Conservation (phyloP, 1,140 invertebrate species). For the Apis dorsata region DNA sequence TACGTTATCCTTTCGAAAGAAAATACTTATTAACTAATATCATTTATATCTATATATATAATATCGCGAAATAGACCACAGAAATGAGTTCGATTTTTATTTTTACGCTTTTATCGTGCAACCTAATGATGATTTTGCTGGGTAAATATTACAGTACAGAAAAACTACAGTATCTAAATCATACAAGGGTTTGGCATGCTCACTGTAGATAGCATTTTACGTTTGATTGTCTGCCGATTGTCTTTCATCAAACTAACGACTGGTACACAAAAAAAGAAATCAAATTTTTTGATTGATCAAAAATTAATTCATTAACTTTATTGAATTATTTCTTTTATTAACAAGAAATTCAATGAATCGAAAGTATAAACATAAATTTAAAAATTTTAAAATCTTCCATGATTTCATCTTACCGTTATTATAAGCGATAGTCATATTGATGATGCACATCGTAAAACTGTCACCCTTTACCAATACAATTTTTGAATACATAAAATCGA, state of each 20-base stretch:
- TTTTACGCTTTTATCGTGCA: constrained; percentile 43
- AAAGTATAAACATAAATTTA: no score
- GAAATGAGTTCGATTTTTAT: constrained; percentile 27
- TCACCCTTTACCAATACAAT: neutral
- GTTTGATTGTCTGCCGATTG: constrained; percentile 32
- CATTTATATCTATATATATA: neutral
- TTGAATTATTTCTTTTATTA: no score
- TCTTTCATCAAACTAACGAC: neutral
- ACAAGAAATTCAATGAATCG: no score
- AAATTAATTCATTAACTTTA: no score
- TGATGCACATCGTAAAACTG: neutral
- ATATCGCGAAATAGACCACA: neutral
- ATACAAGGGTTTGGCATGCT: constrained; percentile 75
- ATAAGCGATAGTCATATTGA: constrained; percentile 16
- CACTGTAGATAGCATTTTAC: constrained; percentile 45
- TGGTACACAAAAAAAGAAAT: neutral
- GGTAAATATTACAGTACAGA: constrained; percentile 32
- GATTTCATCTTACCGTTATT: constrained; percentile 20
- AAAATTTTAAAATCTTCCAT: neutral
- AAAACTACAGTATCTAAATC: constrained; percentile 66
- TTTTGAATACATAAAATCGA: no score
- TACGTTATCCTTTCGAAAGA: no score
- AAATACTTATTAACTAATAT: no score
- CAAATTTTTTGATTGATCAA: no score
- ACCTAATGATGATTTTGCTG: constrained; percentile 8